A percentile compares a stretch with the other conserved stretches of the same genome.
Evolutionary conservation across 1,140 invertebrate species (phyloP).

Genomic region (Manduca sexta): DNA sequence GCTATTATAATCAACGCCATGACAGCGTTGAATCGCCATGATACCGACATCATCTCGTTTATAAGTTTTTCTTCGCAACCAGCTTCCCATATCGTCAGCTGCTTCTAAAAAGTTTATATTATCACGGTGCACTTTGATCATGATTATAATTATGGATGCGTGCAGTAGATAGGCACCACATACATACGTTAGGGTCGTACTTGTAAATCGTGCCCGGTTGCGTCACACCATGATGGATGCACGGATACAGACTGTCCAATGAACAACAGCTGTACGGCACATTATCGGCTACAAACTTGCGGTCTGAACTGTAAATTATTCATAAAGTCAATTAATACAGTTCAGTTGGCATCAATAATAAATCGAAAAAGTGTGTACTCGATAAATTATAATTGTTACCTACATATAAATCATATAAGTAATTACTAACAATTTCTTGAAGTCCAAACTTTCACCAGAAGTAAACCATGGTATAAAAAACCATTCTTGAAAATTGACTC

Average conservation of each 20-base stretch:
- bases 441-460: conserved; percentile 30
- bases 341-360: not conserved
- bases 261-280: conserved; percentile 64
- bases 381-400: too few species aligned
- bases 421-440: conserved; percentile 28
- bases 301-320: conserved; percentile 9
- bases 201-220: conserved; percentile 49
- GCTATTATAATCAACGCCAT: conserved; percentile 48
- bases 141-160: too few species aligned
- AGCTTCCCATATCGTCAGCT: conserved; percentile 53
- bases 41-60: conserved; percentile 58
- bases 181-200: conserved; percentile 35
- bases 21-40: conserved; percentile 58
- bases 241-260: conserved; percentile 49
- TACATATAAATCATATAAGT: conserved; percentile 1
- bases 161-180: not conserved
- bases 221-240: conserved; percentile 52
- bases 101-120: conserved; percentile 26
- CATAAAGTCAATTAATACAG: not conserved
- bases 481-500: conserved; percentile 34
- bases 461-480: conserved; percentile 43
- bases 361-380: too few species aligned
- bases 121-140: not conserved
- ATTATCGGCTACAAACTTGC: conserved; percentile 55
- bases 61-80: conserved; percentile 65